These are phyloP conservation scores for Dorcus parallelipipedus DNA, from an alignment of 2,888 invertebrate species.

Conservation along the genomic window DNA sequence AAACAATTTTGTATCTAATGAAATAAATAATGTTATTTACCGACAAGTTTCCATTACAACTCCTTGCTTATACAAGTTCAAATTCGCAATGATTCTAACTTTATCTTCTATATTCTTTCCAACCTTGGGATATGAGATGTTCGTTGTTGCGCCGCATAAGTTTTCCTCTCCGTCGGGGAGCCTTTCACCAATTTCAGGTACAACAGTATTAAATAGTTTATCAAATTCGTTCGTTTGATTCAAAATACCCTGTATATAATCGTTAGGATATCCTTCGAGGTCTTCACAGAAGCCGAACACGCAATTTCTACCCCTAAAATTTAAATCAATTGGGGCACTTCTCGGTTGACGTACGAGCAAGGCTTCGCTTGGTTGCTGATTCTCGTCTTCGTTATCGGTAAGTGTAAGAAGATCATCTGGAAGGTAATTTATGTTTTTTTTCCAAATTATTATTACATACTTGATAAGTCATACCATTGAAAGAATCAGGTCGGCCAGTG, in stretches of 20 bases:
- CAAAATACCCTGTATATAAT: neutral
- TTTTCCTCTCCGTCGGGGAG: conserved; percentile 3
- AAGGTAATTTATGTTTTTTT: neutral
- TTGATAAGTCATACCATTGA: no score
- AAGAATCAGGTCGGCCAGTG: no score
- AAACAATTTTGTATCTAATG: no score
- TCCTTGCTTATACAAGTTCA: conserved; percentile 11
- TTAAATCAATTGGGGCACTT: neutral
- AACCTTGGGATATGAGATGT: conserved; percentile 6
- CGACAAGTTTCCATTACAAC: conserved; percentile 19
- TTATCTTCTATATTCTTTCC: conserved; percentile 12
- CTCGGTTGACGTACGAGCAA: neutral
- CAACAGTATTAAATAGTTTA: conserved; percentile 6
- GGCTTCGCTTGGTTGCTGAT: no score
- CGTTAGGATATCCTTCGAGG: conserved; percentile 17
- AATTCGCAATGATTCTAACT: conserved; percentile 15
- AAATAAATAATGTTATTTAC: conserved; percentile 1
- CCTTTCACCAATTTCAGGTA: neutral
- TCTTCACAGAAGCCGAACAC: conserved; percentile 17
- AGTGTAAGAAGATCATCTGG: neutral
- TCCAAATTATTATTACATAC: neutral
- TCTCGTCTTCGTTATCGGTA: no score
- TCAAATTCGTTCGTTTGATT: conserved; percentile 7
- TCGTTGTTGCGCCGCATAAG: conserved; percentile 1
- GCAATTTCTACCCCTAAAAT: conserved; percentile 1